A percentile compares a stretch with the other conserved stretches of the same genome.
phyloP scores from a whole-genome alignment of 2,797 vertebrate genomes.

The Balearica regulorum region DNA sequence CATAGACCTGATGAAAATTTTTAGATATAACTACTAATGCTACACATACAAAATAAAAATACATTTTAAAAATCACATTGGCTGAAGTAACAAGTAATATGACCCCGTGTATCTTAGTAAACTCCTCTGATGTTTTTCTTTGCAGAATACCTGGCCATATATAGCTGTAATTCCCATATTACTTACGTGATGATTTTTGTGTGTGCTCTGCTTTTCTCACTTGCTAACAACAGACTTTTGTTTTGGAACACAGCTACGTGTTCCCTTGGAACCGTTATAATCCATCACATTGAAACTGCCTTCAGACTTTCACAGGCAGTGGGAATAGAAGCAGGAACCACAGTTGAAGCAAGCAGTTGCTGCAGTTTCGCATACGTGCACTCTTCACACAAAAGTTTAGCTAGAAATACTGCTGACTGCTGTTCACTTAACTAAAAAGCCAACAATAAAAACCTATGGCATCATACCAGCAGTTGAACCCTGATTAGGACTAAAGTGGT shows the following conservation, averaged over 20 bases:
- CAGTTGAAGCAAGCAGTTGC: neutral
- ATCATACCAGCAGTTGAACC: neutral
- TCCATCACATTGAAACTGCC: neutral
- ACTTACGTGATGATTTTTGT: neutral
- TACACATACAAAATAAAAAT: neutral
- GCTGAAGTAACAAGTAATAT: neutral
- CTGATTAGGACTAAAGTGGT: neutral
- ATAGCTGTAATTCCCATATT: neutral
- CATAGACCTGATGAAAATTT: neutral
- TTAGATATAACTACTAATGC: neutral
- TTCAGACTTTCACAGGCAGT: neutral
- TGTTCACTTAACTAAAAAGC: neutral
- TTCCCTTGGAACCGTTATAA: neutral
- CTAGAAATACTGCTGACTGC: neutral
- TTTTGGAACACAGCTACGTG: neutral
- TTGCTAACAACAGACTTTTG: neutral
- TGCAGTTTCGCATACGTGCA: neutral
- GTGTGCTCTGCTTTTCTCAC: neutral
- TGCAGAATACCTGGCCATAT: neutral
- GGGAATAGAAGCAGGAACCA: neutral
- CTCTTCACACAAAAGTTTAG: neutral
- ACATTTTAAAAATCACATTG: neutral
- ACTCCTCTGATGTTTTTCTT: neutral
- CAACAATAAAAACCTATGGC: neutral
- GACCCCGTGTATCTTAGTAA: neutral